Evolutionary conservation across 2,113 vertebrate genomes (phyloP).

Genomic region (Patagioenas fasciata): DNA sequence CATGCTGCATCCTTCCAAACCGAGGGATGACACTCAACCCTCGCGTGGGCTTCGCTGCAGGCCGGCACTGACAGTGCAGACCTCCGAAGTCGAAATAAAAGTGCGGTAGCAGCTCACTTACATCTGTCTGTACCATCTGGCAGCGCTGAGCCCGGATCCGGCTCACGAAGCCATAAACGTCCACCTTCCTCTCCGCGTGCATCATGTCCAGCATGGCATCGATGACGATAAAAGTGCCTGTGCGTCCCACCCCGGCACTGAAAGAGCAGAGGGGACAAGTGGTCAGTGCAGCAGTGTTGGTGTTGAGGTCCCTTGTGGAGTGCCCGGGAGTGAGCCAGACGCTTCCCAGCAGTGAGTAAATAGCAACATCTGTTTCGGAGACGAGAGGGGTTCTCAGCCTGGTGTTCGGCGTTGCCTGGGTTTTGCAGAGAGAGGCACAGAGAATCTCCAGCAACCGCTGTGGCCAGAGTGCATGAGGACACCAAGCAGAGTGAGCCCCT

Average conservation of each 20-base stretch:
- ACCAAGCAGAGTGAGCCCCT: too few relatives aligned
- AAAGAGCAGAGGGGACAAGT: background rate
- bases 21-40: rapidly evolving
- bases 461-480: too few relatives aligned
- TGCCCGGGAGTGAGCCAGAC: rapidly evolving
- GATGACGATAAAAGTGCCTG: slow-evolving; percentile 96
- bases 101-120: slow-evolving; percentile 65
- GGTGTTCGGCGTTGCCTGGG: background rate
- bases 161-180: slow-evolving; percentile 95
- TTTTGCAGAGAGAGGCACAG: background rate
- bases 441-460: background rate
- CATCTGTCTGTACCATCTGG: slow-evolving; percentile 99
- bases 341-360: background rate
- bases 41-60: rapidly evolving
- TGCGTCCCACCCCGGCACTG: slow-evolving; percentile 95
- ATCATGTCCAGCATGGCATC: slow-evolving; percentile 99
- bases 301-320: background rate
- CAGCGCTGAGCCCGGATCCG: slow-evolving; percentile 96
- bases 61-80: too few relatives aligned
- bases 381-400: background rate
- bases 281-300: background rate
- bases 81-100: too few relatives aligned
- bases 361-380: background rate
- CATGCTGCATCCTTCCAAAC: background rate
- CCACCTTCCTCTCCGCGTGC: slow-evolving; percentile 92